Percentiles rank a stretch among this genome's conserved stretches.
Conservation (phyloP, 30 jellyfish, hydroid and myxozoan species). For the Chironex yamaguchii region DNA sequence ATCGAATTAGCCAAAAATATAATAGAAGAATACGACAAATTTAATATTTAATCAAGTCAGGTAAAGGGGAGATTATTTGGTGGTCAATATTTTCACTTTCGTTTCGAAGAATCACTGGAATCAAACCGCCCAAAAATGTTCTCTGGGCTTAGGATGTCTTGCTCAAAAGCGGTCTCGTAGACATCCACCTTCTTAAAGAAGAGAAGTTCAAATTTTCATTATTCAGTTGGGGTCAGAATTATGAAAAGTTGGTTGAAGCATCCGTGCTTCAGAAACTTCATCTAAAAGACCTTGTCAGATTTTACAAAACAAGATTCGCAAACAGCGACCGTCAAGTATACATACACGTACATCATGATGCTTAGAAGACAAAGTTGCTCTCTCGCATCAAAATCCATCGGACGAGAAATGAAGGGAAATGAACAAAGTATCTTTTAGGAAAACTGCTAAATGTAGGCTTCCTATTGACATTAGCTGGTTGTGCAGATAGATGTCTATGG, state of each 20-base stretch:
- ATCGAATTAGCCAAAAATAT: conserved; percentile 14
- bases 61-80: conserved; percentile 6
- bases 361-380: conserved; percentile 14
- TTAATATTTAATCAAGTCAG: background rate
- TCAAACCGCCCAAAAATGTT: background rate
- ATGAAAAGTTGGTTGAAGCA: conserved; percentile 41
- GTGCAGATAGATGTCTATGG: conserved; percentile 61
- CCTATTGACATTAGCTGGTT: conserved; percentile 49
- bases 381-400: conserved; percentile 23
- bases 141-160: conserved; percentile 26
- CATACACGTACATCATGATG: conserved; percentile 20
- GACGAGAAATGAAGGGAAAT: too few species aligned
- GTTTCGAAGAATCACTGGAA: background rate
- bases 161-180: conserved; percentile 21
- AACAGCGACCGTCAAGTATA: conserved; percentile 22
- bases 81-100: conserved; percentile 17
- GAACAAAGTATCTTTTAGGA: conserved; percentile 35
- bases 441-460: conserved; percentile 39
- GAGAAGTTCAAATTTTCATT: conserved; percentile 36
- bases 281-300: conserved; percentile 21
- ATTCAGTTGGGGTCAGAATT: conserved; percentile 49
- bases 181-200: conserved; percentile 35
- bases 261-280: conserved; percentile 38
- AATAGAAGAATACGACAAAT: conserved; percentile 17
- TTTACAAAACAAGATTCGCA: conserved; percentile 35